These are phyloP conservation scores for Eurosta solidaginis DNA, from an alignment of 1,140 invertebrate species.

Conservation along the genomic window DNA sequence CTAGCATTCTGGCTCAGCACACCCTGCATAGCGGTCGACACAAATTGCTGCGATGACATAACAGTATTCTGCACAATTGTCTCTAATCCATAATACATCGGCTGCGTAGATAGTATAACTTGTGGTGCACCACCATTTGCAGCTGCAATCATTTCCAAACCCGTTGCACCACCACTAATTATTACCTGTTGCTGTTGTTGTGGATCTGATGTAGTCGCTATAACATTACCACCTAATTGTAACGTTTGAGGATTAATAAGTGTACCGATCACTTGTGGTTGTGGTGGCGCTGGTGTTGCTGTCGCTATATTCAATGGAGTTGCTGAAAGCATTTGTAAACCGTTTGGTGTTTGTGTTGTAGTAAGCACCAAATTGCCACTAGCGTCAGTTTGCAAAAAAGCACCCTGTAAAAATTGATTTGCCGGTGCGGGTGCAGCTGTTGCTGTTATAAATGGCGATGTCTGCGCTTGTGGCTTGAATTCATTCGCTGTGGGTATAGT, in stretches of 20 bases:
- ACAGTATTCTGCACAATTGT: constrained; percentile 84
- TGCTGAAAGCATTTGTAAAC: constrained; percentile 47
- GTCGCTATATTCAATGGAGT: constrained; percentile 33
- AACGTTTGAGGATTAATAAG: constrained; percentile 68
- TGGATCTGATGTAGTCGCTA: constrained; percentile 56
- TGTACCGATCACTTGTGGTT: constrained; percentile 62
- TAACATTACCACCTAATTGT: constrained; percentile 59
- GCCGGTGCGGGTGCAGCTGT: constrained; percentile 30
- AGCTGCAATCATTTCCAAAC: constrained; percentile 71
- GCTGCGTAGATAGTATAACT: constrained; percentile 72
- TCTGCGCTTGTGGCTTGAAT: constrained; percentile 48
- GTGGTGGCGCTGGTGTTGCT: constrained; percentile 34
- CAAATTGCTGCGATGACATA: constrained; percentile 82
- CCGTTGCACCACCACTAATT: constrained; percentile 39
- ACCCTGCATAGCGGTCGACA: constrained; percentile 75
- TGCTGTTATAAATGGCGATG: constrained; percentile 50
- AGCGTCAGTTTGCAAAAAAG: constrained; percentile 54
- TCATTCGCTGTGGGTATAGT: constrained; percentile 50
- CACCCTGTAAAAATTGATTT: constrained; percentile 37
- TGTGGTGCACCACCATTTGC: constrained; percentile 70
- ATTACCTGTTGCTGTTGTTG: constrained; percentile 49
- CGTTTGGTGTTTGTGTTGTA: constrained; percentile 43
- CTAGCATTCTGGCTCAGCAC: constrained; percentile 77
- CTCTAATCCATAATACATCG: constrained; percentile 79
- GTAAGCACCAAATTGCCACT: constrained; percentile 54